Evolutionary conservation across 2,797 vertebrate species (phyloP).

Genomic region (Petrocephalus sullivani): DNA sequence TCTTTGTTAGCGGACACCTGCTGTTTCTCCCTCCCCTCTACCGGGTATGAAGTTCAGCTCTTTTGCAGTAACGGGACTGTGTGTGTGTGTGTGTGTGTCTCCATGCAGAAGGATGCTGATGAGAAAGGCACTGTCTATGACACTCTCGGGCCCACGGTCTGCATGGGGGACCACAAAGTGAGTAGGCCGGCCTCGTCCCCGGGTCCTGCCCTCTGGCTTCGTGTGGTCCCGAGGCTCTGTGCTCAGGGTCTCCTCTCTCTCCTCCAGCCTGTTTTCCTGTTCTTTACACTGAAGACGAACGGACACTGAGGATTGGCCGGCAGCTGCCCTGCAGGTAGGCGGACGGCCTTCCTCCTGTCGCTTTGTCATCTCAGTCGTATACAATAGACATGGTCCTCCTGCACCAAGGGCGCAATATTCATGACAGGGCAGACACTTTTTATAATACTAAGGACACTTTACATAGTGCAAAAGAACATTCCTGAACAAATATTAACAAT

Average conservation of each 20-base stretch:
- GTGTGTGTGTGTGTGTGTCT: background rate
- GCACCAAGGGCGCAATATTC: background rate
- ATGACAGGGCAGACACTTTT: background rate
- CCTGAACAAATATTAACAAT: background rate
- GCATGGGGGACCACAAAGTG: slow-evolving; percentile 82
- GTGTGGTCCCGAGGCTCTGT: background rate
- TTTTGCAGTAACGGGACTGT: background rate
- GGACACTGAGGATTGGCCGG: slow-evolving; percentile 46
- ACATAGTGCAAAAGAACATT: background rate
- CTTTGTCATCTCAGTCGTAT: background rate
- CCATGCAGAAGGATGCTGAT: slow-evolving; percentile 46
- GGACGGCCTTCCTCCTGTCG: slow-evolving; percentile 30
- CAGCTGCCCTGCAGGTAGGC: slow-evolving; percentile 45
- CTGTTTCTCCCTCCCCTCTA: background rate
- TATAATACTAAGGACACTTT: background rate
- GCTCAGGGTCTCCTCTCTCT: slow-evolving; percentile 16
- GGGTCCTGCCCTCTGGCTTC: background rate
- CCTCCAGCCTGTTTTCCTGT: slow-evolving; percentile 67
- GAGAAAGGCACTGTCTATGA: slow-evolving; percentile 57
- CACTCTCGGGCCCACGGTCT: slow-evolving; percentile 66
- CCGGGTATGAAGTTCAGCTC: background rate
- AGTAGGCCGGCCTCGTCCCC: background rate
- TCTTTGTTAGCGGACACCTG: background rate
- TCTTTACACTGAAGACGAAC: slow-evolving; percentile 62
- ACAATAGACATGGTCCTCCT: background rate